Conservation (phyloP, 2,113 vertebrate genomes). For the Aptenodytes forsteri region DNA sequence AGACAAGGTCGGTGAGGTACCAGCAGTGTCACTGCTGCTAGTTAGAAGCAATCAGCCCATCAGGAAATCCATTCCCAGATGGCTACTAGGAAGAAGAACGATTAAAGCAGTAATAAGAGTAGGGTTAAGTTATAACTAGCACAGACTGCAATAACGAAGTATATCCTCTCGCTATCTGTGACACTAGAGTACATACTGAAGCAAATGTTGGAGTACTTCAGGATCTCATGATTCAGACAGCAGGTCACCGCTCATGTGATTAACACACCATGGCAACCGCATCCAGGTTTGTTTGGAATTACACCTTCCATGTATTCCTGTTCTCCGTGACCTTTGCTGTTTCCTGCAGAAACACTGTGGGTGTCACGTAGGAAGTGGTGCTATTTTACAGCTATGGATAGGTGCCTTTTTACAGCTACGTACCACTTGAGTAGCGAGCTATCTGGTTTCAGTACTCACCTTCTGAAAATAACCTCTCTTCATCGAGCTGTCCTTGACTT, state of each 20-base stretch:
- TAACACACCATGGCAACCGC: not conserved
- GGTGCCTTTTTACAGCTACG: not conserved
- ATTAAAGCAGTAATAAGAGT: not conserved
- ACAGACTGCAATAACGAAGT: not conserved
- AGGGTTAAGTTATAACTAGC: not conserved
- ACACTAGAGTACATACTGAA: not conserved
- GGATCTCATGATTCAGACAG: not conserved
- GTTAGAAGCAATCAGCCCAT: not conserved
- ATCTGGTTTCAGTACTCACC: constrained; percentile 73
- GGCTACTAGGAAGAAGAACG: not conserved
- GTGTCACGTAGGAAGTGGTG: not conserved
- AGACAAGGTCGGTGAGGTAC: not conserved
- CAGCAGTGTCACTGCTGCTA: not conserved
- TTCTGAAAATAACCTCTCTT: constrained; percentile 98
- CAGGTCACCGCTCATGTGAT: not conserved
- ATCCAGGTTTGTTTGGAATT: not conserved
- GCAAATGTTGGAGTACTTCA: not conserved
- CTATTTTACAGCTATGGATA: not conserved
- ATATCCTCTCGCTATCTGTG: rapidly evolving
- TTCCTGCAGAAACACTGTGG: not conserved
- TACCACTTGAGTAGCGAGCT: not conserved
- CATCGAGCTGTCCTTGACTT: constrained; percentile 91
- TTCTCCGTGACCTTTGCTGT: not conserved
- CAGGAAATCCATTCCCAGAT: not conserved
- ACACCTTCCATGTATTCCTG: not conserved